A percentile compares a stretch with the other conserved stretches of the same genome.
Evolutionary conservation across 2,797 vertebrate species (phyloP).

Genomic region (Cercopithecus mitis): DNA sequence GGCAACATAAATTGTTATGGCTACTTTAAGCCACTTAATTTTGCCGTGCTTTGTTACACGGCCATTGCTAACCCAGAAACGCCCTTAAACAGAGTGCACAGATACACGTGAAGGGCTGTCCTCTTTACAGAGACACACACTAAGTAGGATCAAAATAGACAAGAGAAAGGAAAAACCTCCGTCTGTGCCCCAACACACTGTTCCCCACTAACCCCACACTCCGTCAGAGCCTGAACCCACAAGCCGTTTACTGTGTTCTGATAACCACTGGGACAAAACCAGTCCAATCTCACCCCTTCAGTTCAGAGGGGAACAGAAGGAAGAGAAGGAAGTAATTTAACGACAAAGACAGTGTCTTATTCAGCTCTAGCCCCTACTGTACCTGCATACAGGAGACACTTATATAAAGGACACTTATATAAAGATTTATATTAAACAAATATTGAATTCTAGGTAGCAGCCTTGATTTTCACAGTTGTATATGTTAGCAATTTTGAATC

Average conservation of each 20-base stretch:
- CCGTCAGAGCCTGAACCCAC: neutral
- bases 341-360: neutral
- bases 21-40: neutral
- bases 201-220: neutral
- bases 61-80: neutral
- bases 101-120: rapidly evolving
- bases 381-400: neutral
- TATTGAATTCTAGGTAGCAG: neutral
- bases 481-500: neutral
- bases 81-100: neutral
- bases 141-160: neutral
- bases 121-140: neutral
- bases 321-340: neutral
- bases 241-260: neutral
- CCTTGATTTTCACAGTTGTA: neutral
- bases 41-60: neutral
- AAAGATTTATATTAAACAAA: neutral
- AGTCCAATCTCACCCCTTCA: neutral
- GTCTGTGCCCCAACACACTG: neutral
- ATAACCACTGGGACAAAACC: neutral
- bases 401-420: neutral
- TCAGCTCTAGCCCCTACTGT: neutral
- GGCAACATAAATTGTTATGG: neutral
- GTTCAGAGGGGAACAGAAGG: neutral
- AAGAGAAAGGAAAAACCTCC: neutral